phyloP scores from a whole-genome alignment of 2,797 vertebrate species.

The Percopsis omiscomaycus region DNA sequence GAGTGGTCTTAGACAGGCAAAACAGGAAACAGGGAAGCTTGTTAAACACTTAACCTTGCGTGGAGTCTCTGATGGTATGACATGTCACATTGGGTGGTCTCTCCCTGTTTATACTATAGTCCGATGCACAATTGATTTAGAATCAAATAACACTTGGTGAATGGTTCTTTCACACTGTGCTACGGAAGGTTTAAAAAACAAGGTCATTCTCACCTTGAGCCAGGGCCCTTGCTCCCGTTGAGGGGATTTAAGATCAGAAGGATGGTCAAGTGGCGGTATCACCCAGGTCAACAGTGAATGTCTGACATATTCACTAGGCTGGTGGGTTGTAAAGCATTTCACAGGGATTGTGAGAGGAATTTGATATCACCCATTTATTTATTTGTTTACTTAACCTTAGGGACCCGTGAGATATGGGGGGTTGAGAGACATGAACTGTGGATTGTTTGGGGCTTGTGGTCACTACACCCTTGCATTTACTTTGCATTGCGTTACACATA shows the following conservation, averaged over 20 bases:
- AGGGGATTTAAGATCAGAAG: conserved; percentile 52
- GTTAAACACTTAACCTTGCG: conserved; percentile 31
- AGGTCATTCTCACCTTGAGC: conserved; percentile 55
- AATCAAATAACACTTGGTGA: conserved; percentile 26
- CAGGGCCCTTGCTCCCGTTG: conserved; percentile 40
- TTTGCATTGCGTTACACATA: too few species aligned
- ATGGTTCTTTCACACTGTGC: conserved; percentile 40
- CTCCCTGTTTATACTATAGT: conserved; percentile 22
- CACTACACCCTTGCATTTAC: too few species aligned
- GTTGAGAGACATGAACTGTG: too few species aligned
- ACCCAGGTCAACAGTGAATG: conserved; percentile 53
- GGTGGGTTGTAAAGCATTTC: too few species aligned
- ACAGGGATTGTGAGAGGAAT: too few species aligned
- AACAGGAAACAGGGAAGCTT: conserved; percentile 10
- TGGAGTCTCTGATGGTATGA: conserved; percentile 16
- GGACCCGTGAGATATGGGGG: too few species aligned
- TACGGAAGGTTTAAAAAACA: conserved; percentile 39
- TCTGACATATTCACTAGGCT: conserved; percentile 39
- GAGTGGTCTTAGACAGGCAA: conserved; percentile 11
- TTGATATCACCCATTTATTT: too few species aligned
- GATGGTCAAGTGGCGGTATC: conserved; percentile 56
- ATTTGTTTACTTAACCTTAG: too few species aligned
- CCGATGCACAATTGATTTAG: conserved; percentile 35
- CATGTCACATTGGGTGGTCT: conserved; percentile 19
- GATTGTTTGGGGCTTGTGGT: too few species aligned